These are phyloP conservation scores for Platorchestia sp. DNA, from an alignment of 1,140 invertebrate species.

Conservation along the genomic window DNA sequence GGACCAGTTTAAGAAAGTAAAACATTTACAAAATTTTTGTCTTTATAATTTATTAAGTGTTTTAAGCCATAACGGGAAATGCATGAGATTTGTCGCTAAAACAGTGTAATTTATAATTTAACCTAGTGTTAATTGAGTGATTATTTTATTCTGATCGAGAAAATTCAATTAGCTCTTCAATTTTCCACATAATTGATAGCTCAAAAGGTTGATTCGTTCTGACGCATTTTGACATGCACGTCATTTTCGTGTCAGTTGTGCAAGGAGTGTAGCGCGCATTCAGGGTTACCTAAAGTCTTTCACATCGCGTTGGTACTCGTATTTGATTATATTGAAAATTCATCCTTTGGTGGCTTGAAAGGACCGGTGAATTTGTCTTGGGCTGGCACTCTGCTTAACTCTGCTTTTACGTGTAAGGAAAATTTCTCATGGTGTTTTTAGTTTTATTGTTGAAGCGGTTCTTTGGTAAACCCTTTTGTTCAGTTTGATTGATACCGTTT, in stretches of 20 bases:
- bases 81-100: neutral
- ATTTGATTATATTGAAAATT: neutral
- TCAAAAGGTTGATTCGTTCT: neutral
- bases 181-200: neutral
- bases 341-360: neutral
- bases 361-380: slow-evolving; percentile 6
- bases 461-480: neutral
- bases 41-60: too few species aligned
- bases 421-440: neutral
- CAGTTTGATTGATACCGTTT: neutral
- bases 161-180: neutral
- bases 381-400: neutral
- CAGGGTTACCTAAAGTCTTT: too few species aligned
- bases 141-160: neutral
- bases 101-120: too few species aligned
- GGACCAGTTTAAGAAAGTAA: too few species aligned
- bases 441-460: neutral
- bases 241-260: neutral
- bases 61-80: too few species aligned
- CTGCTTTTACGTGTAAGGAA: neutral
- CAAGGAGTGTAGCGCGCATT: neutral
- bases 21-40: too few species aligned
- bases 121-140: neutral
- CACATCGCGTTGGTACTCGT: neutral
- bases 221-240: neutral